phyloP scores from a whole-genome alignment of 1,140 invertebrate species.

The Bombyx mandarina region DNA sequence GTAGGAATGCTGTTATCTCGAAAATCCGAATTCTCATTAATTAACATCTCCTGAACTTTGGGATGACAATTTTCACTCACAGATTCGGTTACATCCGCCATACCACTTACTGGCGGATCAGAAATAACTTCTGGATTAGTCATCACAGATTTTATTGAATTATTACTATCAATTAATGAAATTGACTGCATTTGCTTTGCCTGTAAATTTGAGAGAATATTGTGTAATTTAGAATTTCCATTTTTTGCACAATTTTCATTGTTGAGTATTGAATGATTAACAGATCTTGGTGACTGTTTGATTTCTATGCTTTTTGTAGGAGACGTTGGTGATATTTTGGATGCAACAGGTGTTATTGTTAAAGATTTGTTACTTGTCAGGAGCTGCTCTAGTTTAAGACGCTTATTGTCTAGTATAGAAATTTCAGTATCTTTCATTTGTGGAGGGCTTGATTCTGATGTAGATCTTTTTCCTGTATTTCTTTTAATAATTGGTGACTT shows the following conservation, averaged over 20 bases:
- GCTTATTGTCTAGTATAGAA: slow-evolving; percentile 52
- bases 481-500: slow-evolving; percentile 29
- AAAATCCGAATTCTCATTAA: slow-evolving; percentile 60
- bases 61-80: slow-evolving; percentile 36
- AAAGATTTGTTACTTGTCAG: slow-evolving; percentile 47
- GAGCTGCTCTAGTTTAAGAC: slow-evolving; percentile 60
- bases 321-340: slow-evolving; percentile 31
- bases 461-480: slow-evolving; percentile 42
- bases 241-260: slow-evolving; percentile 66
- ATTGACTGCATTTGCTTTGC: slow-evolving; percentile 50
- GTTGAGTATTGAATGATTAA: slow-evolving; percentile 50
- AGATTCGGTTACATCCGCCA: slow-evolving; percentile 33
- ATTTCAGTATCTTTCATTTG: slow-evolving; percentile 44
- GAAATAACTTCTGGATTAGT: slow-evolving; percentile 44
- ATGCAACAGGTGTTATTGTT: slow-evolving; percentile 40
- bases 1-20: slow-evolving; percentile 44
- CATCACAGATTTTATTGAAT: not conserved
- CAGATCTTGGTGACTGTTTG: slow-evolving; percentile 31
- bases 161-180: slow-evolving; percentile 30
- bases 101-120: slow-evolving; percentile 54
- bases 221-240: slow-evolving; percentile 63
- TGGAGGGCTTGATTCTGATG: slow-evolving; percentile 30
- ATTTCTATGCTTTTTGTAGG: slow-evolving; percentile 31
- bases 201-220: slow-evolving; percentile 61
- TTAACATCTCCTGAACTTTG: slow-evolving; percentile 55